Conservation (phyloP, 2,888 invertebrate species). For the Ectemnius continuus region DNA sequence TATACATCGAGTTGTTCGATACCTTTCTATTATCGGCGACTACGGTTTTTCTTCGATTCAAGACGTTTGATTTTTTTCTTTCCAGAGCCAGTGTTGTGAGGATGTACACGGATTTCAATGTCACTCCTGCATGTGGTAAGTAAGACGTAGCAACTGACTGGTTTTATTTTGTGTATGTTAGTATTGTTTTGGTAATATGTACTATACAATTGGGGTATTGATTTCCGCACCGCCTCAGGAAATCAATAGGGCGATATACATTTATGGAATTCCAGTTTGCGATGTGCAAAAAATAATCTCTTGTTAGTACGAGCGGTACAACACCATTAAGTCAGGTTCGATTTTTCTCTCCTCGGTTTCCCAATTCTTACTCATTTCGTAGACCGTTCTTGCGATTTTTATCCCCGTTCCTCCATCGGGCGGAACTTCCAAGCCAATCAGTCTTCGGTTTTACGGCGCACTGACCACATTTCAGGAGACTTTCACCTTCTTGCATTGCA, state of each 20-base stretch:
- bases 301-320: not conserved
- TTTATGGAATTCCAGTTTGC: no score
- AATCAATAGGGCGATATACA: no score
- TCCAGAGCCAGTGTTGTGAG: no score
- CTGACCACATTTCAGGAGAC: constrained; percentile 38
- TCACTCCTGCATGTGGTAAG: no score
- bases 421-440: constrained; percentile 25
- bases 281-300: no score
- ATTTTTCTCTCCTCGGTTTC: not conserved
- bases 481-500: constrained; percentile 31
- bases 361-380: not conserved
- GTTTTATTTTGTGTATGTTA: no score
- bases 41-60: not conserved
- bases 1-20: constrained; percentile 27
- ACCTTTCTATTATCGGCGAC: not conserved
- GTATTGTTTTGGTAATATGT: no score
- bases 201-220: no score
- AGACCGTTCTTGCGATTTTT: not conserved
- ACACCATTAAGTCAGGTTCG: not conserved
- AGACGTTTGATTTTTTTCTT: no score
- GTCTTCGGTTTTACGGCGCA: constrained; percentile 27
- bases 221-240: no score
- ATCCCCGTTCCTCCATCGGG: not conserved
- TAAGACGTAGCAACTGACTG: no score
- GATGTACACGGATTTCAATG: no score